These are phyloP conservation scores for Cyanoderma ruficeps DNA, from an alignment of 2,113 vertebrate genomes.

Conservation along the genomic window DNA sequence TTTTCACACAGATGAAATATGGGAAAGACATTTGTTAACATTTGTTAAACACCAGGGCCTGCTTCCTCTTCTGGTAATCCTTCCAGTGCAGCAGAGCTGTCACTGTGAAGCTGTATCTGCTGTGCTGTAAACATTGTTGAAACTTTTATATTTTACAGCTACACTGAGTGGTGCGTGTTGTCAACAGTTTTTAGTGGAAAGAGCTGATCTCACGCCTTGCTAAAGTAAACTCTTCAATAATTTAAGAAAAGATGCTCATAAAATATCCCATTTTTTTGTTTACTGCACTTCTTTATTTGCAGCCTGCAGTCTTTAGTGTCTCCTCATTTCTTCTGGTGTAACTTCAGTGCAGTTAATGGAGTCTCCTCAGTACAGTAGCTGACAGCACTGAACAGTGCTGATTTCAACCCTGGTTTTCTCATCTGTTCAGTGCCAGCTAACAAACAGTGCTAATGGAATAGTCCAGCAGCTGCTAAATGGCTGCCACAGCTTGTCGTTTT, in stretches of 20 bases:
- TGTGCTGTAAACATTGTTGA: slow-evolving; percentile 30
- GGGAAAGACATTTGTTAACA: background rate
- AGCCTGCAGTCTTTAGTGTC: background rate
- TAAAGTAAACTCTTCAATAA: slow-evolving; percentile 34
- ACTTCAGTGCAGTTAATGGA: background rate
- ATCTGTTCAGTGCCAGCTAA: background rate
- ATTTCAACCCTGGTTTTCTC: background rate
- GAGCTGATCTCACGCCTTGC: background rate
- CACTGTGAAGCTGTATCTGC: background rate
- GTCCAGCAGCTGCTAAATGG: background rate
- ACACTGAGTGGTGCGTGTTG: background rate
- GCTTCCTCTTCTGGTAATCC: background rate
- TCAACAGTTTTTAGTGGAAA: slow-evolving; percentile 25
- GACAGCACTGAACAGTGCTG: background rate
- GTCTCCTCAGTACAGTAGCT: background rate
- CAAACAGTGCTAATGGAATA: background rate
- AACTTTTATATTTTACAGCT: slow-evolving; percentile 20
- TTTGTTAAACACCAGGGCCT: background rate
- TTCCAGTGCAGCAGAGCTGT: background rate
- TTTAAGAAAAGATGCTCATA: background rate
- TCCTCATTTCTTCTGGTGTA: background rate
- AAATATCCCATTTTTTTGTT: slow-evolving; percentile 3
- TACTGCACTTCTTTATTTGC: background rate
- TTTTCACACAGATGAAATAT: slow-evolving; percentile 44
- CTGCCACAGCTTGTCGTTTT: background rate